Percentiles rank a stretch among this genome's conserved stretches.
phyloP scores from a whole-genome alignment of 2,113 vertebrate species.

The Campylomormyrus tamandua region DNA sequence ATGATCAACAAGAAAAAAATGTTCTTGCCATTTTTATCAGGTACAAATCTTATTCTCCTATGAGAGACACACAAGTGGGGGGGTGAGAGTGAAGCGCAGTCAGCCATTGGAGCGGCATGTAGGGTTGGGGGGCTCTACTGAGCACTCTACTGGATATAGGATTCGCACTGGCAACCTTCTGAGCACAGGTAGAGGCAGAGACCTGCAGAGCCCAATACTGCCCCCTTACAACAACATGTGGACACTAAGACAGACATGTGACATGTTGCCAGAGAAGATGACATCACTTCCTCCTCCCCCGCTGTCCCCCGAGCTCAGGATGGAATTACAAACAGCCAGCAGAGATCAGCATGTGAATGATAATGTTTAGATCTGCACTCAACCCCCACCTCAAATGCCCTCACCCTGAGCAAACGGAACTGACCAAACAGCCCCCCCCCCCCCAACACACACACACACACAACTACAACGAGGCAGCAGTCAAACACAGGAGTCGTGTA shows the following conservation, averaged over 20 bases:
- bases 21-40: background rate
- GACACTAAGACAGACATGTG: background rate
- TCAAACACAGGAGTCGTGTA: no score
- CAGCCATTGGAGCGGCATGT: no score
- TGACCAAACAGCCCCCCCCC: background rate
- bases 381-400: background rate
- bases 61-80: no score
- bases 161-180: background rate
- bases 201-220: background rate
- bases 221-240: background rate
- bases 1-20: background rate
- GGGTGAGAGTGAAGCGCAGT: no score
- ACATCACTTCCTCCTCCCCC: background rate
- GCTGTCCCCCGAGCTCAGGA: background rate
- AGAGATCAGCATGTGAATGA: background rate
- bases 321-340: background rate
- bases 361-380: background rate
- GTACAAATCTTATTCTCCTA: no score
- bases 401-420: background rate
- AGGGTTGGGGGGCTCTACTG: no score
- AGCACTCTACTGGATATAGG: background rate
- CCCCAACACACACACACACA: background rate
- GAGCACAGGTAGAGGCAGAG: background rate
- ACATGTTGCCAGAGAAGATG: background rate
- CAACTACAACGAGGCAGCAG: no score